Evolutionary conservation across 2,888 invertebrate species (phyloP).

Genomic region (Clistopyga incitator): DNA sequence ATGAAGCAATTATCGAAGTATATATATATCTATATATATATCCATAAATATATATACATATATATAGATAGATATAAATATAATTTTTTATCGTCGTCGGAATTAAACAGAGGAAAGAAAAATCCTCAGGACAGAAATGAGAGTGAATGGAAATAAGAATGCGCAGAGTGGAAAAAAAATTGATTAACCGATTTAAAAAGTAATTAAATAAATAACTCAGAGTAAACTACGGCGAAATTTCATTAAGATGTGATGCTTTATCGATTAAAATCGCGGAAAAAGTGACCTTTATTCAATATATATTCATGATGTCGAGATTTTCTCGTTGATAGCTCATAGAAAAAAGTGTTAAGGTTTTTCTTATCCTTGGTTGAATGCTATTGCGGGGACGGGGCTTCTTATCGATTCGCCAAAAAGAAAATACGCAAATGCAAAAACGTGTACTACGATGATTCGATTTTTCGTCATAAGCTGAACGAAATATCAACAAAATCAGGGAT

Average conservation of each 20-base stretch:
- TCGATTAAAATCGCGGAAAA: slow-evolving; percentile 78
- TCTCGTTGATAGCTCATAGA: slow-evolving; percentile 68
- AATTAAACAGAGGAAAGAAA: slow-evolving; percentile 56
- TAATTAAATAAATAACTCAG: slow-evolving; percentile 68
- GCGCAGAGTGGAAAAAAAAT: slow-evolving; percentile 56
- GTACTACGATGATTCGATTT: background rate
- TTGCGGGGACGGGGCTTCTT: slow-evolving; percentile 73
- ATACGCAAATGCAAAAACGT: background rate
- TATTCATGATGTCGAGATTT: slow-evolving; percentile 73
- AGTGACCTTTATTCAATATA: slow-evolving; percentile 80
- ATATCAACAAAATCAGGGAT: slow-evolving; percentile 41
- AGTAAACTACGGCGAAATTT: slow-evolving; percentile 74
- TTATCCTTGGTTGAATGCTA: slow-evolving; percentile 6
- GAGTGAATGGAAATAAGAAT: slow-evolving; percentile 42
- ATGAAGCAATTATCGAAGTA: slow-evolving; percentile 75
- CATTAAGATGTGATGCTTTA: slow-evolving; percentile 78
- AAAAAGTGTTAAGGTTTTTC: slow-evolving; percentile 65
- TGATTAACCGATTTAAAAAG: slow-evolving; percentile 23
- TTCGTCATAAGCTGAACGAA: slow-evolving; percentile 21
- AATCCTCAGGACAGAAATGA: background rate
- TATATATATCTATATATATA: slow-evolving; percentile 60
- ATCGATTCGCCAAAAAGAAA: slow-evolving; percentile 21
- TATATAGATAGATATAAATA: slow-evolving; percentile 56
- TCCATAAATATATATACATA: slow-evolving; percentile 44
- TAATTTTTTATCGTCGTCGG: slow-evolving; percentile 68